A percentile compares a stretch with the other conserved stretches of the same genome.
phyloP scores from a whole-genome alignment of 2,113 vertebrate species.

The Podocnemis expansa region DNA sequence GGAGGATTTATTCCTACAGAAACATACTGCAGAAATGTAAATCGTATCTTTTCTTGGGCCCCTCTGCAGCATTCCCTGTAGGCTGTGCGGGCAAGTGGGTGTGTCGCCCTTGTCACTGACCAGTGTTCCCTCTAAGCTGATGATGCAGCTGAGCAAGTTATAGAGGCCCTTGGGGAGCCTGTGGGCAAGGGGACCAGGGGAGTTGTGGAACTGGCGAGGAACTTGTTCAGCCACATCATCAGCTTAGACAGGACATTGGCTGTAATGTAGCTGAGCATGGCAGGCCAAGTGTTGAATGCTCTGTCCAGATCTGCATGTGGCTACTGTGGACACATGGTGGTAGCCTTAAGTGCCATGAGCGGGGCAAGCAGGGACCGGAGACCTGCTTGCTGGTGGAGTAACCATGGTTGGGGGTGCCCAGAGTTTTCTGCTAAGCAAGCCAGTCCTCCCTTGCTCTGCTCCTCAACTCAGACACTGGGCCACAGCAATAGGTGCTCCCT shows the following conservation, averaged over 20 bases:
- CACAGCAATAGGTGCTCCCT: conserved; percentile 51
- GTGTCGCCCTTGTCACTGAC: too few relatives aligned
- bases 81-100: too few relatives aligned
- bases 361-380: too few relatives aligned
- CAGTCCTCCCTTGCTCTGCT: background rate
- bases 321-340: background rate
- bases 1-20: background rate
- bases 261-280: background rate
- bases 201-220: too few relatives aligned
- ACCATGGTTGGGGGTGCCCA: background rate
- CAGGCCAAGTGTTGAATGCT: background rate
- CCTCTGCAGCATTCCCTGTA: too few relatives aligned
- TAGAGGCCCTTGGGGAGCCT: too few relatives aligned
- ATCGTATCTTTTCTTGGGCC: background rate
- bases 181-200: too few relatives aligned
- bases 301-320: conserved; percentile 1
- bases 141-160: too few relatives aligned
- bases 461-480: conserved; percentile 15
- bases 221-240: too few relatives aligned
- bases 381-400: background rate
- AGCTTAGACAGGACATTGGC: too few relatives aligned
- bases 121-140: too few relatives aligned
- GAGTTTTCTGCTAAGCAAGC: conserved; percentile 30
- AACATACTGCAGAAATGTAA: background rate
- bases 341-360: background rate